Evolutionary conservation across 2,113 vertebrate species (phyloP), one percentile per base, ranked within the genome.

Genomic region (Hippocampus abdominalis): DNA sequence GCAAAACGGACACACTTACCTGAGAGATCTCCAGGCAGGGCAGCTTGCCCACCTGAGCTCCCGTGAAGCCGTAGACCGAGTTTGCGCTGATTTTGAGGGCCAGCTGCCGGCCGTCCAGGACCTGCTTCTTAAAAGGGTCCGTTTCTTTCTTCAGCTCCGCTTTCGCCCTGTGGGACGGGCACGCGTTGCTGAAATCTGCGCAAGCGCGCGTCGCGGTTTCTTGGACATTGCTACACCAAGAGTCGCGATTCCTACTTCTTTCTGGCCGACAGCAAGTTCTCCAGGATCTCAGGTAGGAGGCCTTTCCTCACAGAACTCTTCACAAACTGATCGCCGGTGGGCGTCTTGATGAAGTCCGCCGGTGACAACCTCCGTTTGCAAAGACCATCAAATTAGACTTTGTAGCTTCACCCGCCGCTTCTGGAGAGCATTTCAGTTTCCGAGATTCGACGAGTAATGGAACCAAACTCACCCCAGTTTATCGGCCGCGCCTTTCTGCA

Each of bases 1-100:
- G 8, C 20, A 51, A 20, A 15, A 20, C 49, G 1, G 42, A 12
- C 15, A 8, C 3, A 15, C 81, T 82, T 68, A 97, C 95, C 94
- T 96, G 95, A 1, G 95, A 96, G 85, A 97, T 97, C 85, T 96
- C 95, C 29, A 97, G 84, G 71, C 95, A 97, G 0, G 95, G 95
- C 81, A 96, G 90, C 75, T 94, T 95, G 80, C 95, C 95, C 79
- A 96, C 95, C 81, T 97, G 95, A 36, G 95, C 95, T 0, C 95
- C 95, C 0, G 95, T 96, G 88, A 97, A 97, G 66, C 95, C 95
- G 0, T 97, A 97, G 13, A 97, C 95, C 0, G 95, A 97, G 88
- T 97, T 97, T 8, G 95, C 95, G 1, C 95, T 96, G 81, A 96
- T 92, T 89, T 97, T 97, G 2, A 97, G 91, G 0, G 95, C 95